Conservation (phyloP, 1,140 invertebrate genomes). For the Panagrolaimus sp. region DNA sequence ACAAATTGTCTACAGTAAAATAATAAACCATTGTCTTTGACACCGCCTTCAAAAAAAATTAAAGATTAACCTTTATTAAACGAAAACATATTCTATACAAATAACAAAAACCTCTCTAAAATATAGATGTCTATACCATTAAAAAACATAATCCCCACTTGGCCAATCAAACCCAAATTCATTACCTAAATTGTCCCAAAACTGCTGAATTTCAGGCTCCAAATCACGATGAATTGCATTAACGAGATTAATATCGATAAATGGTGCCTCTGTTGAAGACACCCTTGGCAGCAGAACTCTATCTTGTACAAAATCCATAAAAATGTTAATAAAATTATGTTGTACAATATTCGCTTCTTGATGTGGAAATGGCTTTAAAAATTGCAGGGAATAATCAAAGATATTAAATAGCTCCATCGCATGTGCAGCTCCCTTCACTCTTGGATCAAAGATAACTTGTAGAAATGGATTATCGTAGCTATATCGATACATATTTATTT, state of each 20-base stretch:
- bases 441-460: not conserved
- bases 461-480: not conserved
- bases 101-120: no score
- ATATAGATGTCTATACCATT: no score
- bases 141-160: no score
- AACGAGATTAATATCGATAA: not conserved
- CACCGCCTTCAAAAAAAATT: no score
- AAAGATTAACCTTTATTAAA: no score
- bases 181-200: not conserved
- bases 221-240: not conserved
- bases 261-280: slow-evolving; percentile 60
- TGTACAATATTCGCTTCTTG: not conserved
- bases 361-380: not conserved
- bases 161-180: slow-evolving; percentile 10
- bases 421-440: not conserved
- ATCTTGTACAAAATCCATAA: slow-evolving; percentile 1
- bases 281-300: not conserved
- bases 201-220: not conserved
- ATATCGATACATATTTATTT: not conserved
- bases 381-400: not conserved
- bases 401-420: not conserved
- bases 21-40: no score
- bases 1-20: no score
- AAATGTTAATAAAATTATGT: not conserved
- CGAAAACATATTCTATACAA: no score